Evolutionary conservation across 2,888 invertebrate species (phyloP), one percentile per base, ranked within the genome.

Genomic region (Caenorhabditis angaria): DNA sequence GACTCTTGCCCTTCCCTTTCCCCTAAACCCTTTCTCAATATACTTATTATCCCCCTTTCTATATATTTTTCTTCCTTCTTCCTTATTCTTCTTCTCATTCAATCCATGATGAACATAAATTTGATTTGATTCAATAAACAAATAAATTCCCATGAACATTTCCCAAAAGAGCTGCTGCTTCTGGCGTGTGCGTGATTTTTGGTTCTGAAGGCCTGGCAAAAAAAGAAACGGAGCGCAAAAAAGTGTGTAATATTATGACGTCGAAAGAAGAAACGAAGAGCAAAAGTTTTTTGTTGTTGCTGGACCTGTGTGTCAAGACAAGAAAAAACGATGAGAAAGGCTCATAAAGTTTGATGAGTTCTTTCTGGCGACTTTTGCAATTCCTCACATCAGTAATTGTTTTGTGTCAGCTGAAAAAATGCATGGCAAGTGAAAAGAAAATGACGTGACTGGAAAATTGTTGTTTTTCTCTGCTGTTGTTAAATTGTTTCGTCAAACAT

Each of bases 161-260:
- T 41, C 41, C 18, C 41, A 41, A 41, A 41, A 32, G 32, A 32
- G 41, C 5, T n/a, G n/a, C n/a, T n/a, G n/a, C n/a, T n/a, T n/a
- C n/a, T n/a, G n/a, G n/a, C n/a, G n/a, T n/a, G n/a, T n/a, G 18
- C 41, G 18, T 18, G 41, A 41, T 41, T 41, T 41, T 41, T 41
- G 41, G 18, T 14, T 41, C 41, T 10, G 14, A 14, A 41, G 2
- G 18, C 10, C 41, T 5, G 18, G 41, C 10, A 41, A 6, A 41
- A 41, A 41, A 41, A 10, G n/a, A n/a, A n/a, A n/a, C n/a, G n/a
- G n/a, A n/a, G n/a, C n/a, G n/a, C n/a, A n/a, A n/a, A n/a, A n/a
- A n/a, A n/a, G n/a, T n/a, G 41, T 41, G 41, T 41, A 41, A 41
- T 14, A n/a, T n/a, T n/a, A 41, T 41, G 41, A 41, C 41, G 41